These are phyloP conservation scores for Dinomys branickii DNA, from an alignment of 2,113 vertebrate species.

Conservation along the genomic window DNA sequence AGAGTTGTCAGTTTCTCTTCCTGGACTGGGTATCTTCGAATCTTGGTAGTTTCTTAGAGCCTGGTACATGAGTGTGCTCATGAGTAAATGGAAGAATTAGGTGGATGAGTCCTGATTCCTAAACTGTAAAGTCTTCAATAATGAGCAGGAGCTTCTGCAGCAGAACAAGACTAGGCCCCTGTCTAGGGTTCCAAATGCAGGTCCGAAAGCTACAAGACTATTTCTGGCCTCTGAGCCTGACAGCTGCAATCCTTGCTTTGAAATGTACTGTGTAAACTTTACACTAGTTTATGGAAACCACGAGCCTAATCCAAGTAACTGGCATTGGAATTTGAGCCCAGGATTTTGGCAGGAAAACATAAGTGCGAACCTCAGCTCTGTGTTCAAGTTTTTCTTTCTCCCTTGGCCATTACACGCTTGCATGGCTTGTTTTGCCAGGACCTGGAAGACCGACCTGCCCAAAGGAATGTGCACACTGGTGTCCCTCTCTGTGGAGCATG, in stretches of 20 bases:
- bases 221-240: not conserved
- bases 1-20: not conserved
- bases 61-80: not conserved
- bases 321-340: not conserved
- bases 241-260: not conserved
- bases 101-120: not conserved
- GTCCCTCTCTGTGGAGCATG: constrained; percentile 93
- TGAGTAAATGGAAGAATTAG: not conserved
- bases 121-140: not conserved
- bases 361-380: not conserved
- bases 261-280: not conserved
- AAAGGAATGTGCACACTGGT: constrained; percentile 95
- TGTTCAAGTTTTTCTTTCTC: not conserved
- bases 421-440: constrained; percentile 84
- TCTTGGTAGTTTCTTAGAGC: not conserved
- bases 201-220: not conserved
- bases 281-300: not conserved
- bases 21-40: not conserved
- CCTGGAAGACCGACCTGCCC: constrained; percentile 96
- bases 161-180: not conserved
- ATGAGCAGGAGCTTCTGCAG: not conserved
- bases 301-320: not conserved
- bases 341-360: not conserved
- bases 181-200: not conserved
- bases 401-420: not conserved